phyloP scores from a whole-genome alignment of 2,113 vertebrate genomes.

The Steatornis caripensis region DNA sequence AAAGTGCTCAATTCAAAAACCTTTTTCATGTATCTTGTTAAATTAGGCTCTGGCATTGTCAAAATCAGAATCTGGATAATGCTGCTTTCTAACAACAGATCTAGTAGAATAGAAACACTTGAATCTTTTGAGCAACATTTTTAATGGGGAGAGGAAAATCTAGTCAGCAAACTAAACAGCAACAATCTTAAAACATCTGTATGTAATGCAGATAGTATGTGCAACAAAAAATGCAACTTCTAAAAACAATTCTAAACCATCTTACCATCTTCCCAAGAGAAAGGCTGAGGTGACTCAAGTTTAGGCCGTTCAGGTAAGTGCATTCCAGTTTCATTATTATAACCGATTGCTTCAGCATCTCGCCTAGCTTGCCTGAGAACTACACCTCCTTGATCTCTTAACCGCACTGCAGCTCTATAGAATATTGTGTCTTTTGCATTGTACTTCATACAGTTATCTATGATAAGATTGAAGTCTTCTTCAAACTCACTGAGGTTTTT shows the following conservation, averaged over 20 bases:
- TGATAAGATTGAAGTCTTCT: slow-evolving; percentile 91
- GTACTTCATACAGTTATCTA: slow-evolving; percentile 96
- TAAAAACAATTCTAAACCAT: neutral
- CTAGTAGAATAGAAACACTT: neutral
- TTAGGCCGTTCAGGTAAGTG: slow-evolving; percentile 87
- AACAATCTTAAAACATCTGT: neutral
- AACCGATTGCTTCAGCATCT: slow-evolving; percentile 86
- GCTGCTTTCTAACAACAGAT: neutral
- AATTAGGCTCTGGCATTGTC: neutral
- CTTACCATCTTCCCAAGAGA: slow-evolving; percentile 97
- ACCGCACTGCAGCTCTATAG: slow-evolving; percentile 87
- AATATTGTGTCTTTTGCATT: slow-evolving; percentile 98
- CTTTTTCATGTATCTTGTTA: neutral
- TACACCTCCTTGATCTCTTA: slow-evolving; percentile 92
- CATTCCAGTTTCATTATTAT: slow-evolving; percentile 88
- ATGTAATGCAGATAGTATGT: neutral
- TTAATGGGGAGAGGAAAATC: neutral
- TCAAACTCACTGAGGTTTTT: slow-evolving; percentile 88
- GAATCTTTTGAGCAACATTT: neutral
- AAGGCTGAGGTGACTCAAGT: slow-evolving; percentile 75
- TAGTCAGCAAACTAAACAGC: neutral
- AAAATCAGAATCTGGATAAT: neutral
- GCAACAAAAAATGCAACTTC: neutral
- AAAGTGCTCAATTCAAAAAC: neutral
- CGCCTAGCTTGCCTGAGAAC: slow-evolving; percentile 88